Evolutionary conservation across 2,888 invertebrate genomes (phyloP), one percentile per base, ranked within the genome.

Genomic region (Galerucella nymphaeae): DNA sequence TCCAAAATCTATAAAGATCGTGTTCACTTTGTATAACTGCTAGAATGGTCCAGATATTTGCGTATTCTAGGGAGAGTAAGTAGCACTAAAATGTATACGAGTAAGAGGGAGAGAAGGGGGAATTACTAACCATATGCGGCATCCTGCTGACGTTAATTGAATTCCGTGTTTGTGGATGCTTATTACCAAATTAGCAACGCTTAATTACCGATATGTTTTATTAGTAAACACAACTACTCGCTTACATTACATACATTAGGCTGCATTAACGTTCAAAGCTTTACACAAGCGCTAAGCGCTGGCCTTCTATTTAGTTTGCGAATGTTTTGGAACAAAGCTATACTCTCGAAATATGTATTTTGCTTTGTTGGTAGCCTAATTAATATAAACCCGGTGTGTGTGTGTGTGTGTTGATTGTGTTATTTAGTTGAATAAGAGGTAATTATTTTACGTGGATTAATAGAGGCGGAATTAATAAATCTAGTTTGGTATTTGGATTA

Each of bases 141-240:
- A 58, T 58, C 66, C n/a, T 66, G 66, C 66, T 83, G 83, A 83
- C 84, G 83, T 82, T 85, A 86, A 86, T 86, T 86, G 85, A 86
- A 86, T 86, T 85, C 86, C 84, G 84, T 85, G 85, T 86, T 86
- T 86, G 86, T 84, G 86, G 85, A 86, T 85, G 85, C 86, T 86
- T 86, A 86, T 86, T 86, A 86, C 84, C 85, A 85, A 86, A 86
- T 86, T 86, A 86, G 86, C 85, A 84, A 85, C 86, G 86, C 85
- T 86, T 86, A 86, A 86, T 86, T 86, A 86, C 86, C 85, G 82
- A 85, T 85, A 85, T 86, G 86, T 86, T 86, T 86, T 86, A 86
- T 86, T 86, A 85, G 86, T 85, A 86, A 86, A 86, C 84, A 85
- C 83, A 81, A 84, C 84, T 84, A 84, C 82, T 84, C 84, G 84